Conservation (phyloP, 2,797 vertebrate species). For the Sandelia bainsii region DNA sequence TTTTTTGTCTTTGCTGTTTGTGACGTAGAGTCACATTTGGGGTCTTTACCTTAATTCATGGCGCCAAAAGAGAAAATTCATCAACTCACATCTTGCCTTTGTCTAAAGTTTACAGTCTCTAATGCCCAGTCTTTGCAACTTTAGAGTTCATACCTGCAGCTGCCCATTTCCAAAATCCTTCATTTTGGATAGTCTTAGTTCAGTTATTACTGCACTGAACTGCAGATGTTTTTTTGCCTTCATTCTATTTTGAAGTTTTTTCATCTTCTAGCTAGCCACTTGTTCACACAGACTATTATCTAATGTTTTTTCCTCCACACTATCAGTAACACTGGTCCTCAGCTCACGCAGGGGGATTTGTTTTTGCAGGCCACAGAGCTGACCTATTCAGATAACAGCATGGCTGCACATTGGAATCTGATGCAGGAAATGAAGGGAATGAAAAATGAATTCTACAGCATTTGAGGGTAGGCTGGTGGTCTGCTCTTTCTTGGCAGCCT, state of each 20-base stretch:
- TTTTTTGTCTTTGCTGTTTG: too few species aligned
- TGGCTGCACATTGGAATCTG: constrained; percentile 19
- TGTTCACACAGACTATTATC: neutral
- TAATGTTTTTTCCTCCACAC: neutral
- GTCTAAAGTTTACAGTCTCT: neutral
- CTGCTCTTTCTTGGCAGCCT: neutral
- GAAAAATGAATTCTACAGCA: constrained; percentile 15
- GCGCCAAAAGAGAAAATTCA: neutral
- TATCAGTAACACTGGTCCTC: neutral
- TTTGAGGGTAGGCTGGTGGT: neutral
- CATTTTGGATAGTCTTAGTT: neutral
- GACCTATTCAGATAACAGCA: constrained; percentile 36
- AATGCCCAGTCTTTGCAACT: neutral
- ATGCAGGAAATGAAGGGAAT: constrained; percentile 52
- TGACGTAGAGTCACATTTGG: neutral
- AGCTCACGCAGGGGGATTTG: neutral
- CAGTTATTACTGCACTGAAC: neutral
- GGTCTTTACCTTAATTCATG: neutral
- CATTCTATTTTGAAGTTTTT: neutral
- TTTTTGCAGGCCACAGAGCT: constrained; percentile 9
- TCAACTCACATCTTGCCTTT: neutral
- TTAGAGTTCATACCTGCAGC: neutral
- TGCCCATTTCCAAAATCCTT: neutral
- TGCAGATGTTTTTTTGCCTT: neutral
- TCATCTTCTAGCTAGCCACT: neutral